Evolutionary conservation across 2,113 vertebrate species (phyloP).

Genomic region (Drymodes brunneopygia): DNA sequence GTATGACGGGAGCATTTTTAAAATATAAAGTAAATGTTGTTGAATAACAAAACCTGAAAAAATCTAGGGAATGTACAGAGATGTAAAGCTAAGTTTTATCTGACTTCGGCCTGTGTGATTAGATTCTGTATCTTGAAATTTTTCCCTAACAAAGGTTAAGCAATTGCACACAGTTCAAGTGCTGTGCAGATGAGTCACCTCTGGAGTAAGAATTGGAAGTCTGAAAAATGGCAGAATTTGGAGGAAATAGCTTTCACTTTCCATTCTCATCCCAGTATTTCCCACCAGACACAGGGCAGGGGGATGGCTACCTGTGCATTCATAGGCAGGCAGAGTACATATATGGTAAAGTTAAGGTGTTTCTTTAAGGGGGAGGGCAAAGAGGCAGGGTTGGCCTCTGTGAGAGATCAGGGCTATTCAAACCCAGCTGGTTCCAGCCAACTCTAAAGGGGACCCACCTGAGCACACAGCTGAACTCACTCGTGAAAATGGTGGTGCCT

Average conservation of each 20-base stretch:
- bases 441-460: not conserved
- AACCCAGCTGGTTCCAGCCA: not conserved
- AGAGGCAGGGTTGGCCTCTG: not conserved
- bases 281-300: not conserved
- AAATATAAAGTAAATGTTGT: not conserved
- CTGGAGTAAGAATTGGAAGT: not conserved
- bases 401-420: not conserved
- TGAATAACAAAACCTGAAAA: not conserved
- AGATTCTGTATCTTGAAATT: not conserved
- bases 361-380: not conserved
- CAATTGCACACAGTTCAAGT: rapidly evolving
- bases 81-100: not conserved
- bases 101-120: not conserved
- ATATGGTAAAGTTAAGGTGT: not conserved
- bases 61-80: not conserved
- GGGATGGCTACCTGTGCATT: not conserved
- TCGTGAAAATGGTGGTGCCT: rapidly evolving
- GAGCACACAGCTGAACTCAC: not conserved
- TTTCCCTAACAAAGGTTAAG: not conserved
- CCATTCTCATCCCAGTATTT: not conserved
- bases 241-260: not conserved
- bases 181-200: not conserved
- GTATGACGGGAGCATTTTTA: not conserved
- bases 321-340: not conserved
- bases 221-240: not conserved